These are phyloP conservation scores for Toxonevra muliebris DNA, from an alignment of 2,888 invertebrate species.

Conservation along the genomic window DNA sequence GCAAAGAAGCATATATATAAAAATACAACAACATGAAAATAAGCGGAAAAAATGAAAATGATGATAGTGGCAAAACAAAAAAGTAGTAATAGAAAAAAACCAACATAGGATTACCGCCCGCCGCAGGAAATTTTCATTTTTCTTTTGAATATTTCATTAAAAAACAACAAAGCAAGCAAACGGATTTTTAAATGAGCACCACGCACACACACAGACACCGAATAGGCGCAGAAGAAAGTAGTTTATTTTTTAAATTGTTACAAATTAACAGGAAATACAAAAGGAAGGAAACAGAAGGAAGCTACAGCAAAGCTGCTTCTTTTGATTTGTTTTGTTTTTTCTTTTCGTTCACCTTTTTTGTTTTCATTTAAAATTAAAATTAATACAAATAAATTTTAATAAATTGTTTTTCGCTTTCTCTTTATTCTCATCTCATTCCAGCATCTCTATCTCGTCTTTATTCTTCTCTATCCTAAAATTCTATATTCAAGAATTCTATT, in stretches of 20 bases:
- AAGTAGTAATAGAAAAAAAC: background rate
- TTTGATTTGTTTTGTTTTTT: no score
- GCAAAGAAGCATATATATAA: background rate
- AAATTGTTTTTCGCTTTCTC: background rate
- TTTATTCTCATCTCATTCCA: background rate
- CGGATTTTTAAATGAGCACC: conserved; percentile 15
- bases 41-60: no score
- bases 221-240: no score
- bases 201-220: conserved; percentile 5
- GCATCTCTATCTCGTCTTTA: conserved; percentile 2
- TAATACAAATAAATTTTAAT: no score
- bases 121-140: background rate
- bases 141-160: background rate
- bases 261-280: no score
- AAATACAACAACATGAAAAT: background rate
- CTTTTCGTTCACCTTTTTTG: no score
- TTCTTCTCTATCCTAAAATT: no score
- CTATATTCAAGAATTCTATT: background rate
- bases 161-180: background rate
- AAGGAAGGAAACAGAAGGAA: no score
- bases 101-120: background rate
- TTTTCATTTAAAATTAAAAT: no score
- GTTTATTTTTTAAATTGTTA: no score
- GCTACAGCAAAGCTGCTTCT: no score
- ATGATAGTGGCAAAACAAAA: background rate